phyloP scores from a whole-genome alignment of 2,888 invertebrate genomes.

The Danaus chrysippus region DNA sequence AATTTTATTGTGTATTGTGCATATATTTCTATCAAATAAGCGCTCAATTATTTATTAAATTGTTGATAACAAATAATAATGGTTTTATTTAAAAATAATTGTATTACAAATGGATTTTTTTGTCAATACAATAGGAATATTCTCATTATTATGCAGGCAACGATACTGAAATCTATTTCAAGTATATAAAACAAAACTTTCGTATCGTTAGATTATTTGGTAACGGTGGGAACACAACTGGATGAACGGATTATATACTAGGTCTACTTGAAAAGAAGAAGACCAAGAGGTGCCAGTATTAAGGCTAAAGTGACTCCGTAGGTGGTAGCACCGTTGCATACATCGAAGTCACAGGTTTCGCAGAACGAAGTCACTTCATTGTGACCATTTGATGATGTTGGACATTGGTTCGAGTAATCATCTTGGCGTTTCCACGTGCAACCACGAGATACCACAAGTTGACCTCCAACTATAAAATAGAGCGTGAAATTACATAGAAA shows the following conservation, averaged over 20 bases:
- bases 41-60: no score
- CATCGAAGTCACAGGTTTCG: constrained; percentile 83
- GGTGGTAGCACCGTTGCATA: constrained; percentile 81
- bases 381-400: constrained; percentile 64
- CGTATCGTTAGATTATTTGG: constrained; percentile 7
- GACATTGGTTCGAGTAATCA: constrained; percentile 73
- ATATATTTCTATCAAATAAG: no score
- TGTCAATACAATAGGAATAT: no score
- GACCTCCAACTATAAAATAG: constrained; percentile 67
- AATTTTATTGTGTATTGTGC: no score
- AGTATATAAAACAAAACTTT: background rate
- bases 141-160: background rate
- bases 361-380: constrained; percentile 80
- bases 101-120: no score
- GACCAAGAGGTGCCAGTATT: constrained; percentile 57
- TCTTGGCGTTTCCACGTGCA: constrained; percentile 80
- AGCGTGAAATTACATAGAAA: background rate
- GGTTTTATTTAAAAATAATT: no score
- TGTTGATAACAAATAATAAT: no score
- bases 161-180: background rate
- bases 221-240: constrained; percentile 34
- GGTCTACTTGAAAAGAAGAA: constrained; percentile 65
- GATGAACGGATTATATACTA: constrained; percentile 17
- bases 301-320: constrained; percentile 67
- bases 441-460: constrained; percentile 74